Percentiles rank a stretch among this genome's conserved stretches.
phyloP scores from a whole-genome alignment of 2,113 vertebrate genomes.

The Thunnus thynnus region DNA sequence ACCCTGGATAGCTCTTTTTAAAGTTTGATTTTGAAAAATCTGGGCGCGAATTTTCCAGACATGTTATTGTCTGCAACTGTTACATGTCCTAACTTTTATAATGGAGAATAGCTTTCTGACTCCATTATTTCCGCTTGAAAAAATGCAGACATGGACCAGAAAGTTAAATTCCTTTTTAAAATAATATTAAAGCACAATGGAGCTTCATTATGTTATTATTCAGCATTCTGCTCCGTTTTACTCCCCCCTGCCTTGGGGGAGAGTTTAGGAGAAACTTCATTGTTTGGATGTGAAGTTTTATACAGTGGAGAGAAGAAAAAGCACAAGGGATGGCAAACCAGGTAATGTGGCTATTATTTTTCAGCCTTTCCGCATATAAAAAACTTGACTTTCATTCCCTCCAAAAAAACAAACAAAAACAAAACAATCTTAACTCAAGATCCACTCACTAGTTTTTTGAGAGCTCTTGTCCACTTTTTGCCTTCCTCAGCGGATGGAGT shows the following conservation, averaged over 20 bases:
- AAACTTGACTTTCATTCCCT: neutral
- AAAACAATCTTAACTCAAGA: neutral
- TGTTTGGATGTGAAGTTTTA: constrained; percentile 19
- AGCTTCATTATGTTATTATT: constrained; percentile 41
- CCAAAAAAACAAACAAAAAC: neutral
- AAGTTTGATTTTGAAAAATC: constrained; percentile 8
- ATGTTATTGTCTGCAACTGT: constrained; percentile 36
- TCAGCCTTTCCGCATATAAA: neutral
- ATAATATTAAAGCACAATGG: constrained; percentile 51
- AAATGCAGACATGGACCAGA: neutral
- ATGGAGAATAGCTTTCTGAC: constrained; percentile 9
- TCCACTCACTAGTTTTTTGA: neutral
- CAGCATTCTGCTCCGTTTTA: constrained; percentile 1
- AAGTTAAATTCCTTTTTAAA: constrained; percentile 36
- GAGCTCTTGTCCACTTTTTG: neutral
- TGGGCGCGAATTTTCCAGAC: neutral
- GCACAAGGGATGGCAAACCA: neutral
- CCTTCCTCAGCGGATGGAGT: neutral
- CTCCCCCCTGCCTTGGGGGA: constrained; percentile 1
- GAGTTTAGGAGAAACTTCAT: constrained; percentile 21
- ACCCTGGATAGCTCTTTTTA: constrained; percentile 38
- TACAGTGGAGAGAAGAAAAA: neutral
- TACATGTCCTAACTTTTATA: constrained; percentile 12
- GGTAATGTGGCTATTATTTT: neutral
- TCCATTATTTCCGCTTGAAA: constrained; percentile 44